Conservation (phyloP, 2,888 invertebrate genomes). For the Cotesia congregata region DNA sequence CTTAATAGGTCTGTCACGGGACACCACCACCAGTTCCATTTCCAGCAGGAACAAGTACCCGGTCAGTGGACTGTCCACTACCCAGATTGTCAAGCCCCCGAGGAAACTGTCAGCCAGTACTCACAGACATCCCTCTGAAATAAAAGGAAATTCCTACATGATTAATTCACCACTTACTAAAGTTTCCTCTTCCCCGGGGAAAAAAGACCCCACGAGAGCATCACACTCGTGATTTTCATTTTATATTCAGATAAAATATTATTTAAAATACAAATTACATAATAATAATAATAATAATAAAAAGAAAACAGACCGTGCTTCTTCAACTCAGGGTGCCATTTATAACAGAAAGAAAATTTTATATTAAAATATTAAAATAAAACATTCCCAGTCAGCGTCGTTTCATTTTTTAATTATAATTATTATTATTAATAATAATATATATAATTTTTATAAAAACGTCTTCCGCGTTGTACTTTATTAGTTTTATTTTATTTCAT, state of each 20-base stretch:
- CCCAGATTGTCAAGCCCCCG: slow-evolving; percentile 74
- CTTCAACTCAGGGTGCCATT: slow-evolving; percentile 54
- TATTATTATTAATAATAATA: no score
- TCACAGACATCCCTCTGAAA: slow-evolving; percentile 84
- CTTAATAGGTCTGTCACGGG: slow-evolving; percentile 55
- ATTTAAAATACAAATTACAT: slow-evolving; percentile 25
- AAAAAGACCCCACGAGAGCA: slow-evolving; percentile 63
- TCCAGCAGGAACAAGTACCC: slow-evolving; percentile 76
- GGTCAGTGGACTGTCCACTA: slow-evolving; percentile 77
- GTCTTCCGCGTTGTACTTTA: not conserved
- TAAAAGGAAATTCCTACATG: slow-evolving; percentile 62
- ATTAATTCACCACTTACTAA: slow-evolving; percentile 59
- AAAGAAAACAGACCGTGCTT: slow-evolving; percentile 44
- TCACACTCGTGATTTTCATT: slow-evolving; percentile 62
- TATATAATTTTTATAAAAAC: not conserved
- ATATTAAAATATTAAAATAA: not conserved
- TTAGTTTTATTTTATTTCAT: not conserved
- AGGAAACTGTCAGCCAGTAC: slow-evolving; percentile 74
- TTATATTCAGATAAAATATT: not conserved
- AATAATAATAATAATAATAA: not conserved
- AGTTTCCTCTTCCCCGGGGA: slow-evolving; percentile 54
- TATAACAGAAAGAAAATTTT: slow-evolving; percentile 34
- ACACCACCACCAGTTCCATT: slow-evolving; percentile 67
- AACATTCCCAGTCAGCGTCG: slow-evolving; percentile 10
- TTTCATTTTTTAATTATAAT: not conserved